Base-by-base conservation (phyloP, 2,113 vertebrate species). In the Echinops telfairi region DNA sequence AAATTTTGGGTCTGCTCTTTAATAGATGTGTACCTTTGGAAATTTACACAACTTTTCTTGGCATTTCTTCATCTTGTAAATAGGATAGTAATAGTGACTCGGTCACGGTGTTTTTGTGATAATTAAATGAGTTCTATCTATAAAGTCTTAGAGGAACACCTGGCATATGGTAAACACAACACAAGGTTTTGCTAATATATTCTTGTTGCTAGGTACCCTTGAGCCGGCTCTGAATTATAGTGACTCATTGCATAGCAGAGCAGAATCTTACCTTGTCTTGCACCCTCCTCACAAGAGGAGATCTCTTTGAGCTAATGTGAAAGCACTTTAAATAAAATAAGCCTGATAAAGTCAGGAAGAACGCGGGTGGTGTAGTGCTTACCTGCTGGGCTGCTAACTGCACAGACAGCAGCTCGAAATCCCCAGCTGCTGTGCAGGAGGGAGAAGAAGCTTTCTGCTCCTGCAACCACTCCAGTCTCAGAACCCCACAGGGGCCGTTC, bases 161-260 rank as follows among this genome's bases (percentile, higher is more conserved):
- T 73, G 12, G 60, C 22, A 20, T 19, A 23, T 38, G 19, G 36
- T 33, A 40, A 68, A 14, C 29, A 17, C 83, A 0, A 9, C 23
- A 36, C 36, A 38, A 70, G 36, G 83, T 90, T 92, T 88, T 53
- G 22, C 86, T 79, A 79, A 90, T 82, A n/a, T 31, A 29, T 70
- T n/a, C 8, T n/a, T 70, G 29, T 70, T 15, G 15, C 3, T 14
- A n/a, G 66, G 15, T 31, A n/a, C 17, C 47, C 10, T 53, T 70
- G 66, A 70, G 66, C n/a, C 31, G n/a, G 31, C 17, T 70, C 27
- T 70, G 66, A 70, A 29, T 70, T 70, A n/a, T 15, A 70, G 66
- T n/a, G 66, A 70, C 66, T 6, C 11, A 31, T 15, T 70, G 66
- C 15, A 16, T n/a, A 70, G n/a, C 29, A 70, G 31, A 70, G n/a